Evolutionary conservation across 2,797 vertebrate species (phyloP).

Genomic region (Hemibagrus guttatus): DNA sequence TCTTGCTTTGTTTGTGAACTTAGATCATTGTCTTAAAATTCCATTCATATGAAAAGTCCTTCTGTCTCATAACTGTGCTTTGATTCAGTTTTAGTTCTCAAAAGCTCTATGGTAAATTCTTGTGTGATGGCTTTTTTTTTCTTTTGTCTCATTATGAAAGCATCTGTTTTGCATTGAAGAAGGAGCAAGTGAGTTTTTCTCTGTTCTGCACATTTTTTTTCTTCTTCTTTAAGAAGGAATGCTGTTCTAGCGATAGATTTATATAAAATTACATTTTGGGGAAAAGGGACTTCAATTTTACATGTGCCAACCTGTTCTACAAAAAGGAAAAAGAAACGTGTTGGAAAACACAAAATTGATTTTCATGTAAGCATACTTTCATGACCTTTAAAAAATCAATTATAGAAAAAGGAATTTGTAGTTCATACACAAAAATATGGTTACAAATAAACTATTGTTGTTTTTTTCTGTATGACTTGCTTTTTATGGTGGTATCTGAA

Average conservation of each 20-base stretch:
- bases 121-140: constrained; percentile 85
- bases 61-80: constrained; percentile 49
- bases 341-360: constrained; percentile 81
- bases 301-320: constrained; percentile 88
- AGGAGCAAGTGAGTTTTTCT: constrained; percentile 61
- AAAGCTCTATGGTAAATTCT: constrained; percentile 61
- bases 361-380: constrained; percentile 90
- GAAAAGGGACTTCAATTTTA: constrained; percentile 78
- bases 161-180: constrained; percentile 69
- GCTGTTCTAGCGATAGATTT: constrained; percentile 90
- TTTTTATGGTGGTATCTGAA: constrained; percentile 58
- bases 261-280: constrained; percentile 79
- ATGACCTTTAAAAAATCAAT: constrained; percentile 88
- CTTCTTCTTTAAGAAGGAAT: constrained; percentile 80
- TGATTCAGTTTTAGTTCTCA: constrained; percentile 58
- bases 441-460: constrained; percentile 99
- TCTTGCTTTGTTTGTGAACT: constrained; percentile 63
- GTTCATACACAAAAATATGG: constrained; percentile 94
- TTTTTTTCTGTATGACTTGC: constrained; percentile 76
- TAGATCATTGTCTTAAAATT: constrained; percentile 57
- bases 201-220: constrained; percentile 60
- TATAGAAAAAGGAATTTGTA: constrained; percentile 98
- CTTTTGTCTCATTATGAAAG: constrained; percentile 83
- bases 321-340: constrained; percentile 80
- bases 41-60: constrained; percentile 56